These are phyloP conservation scores for Miopithecus talapoin DNA, from an alignment of 2,797 vertebrate species.

Conservation along the genomic window DNA sequence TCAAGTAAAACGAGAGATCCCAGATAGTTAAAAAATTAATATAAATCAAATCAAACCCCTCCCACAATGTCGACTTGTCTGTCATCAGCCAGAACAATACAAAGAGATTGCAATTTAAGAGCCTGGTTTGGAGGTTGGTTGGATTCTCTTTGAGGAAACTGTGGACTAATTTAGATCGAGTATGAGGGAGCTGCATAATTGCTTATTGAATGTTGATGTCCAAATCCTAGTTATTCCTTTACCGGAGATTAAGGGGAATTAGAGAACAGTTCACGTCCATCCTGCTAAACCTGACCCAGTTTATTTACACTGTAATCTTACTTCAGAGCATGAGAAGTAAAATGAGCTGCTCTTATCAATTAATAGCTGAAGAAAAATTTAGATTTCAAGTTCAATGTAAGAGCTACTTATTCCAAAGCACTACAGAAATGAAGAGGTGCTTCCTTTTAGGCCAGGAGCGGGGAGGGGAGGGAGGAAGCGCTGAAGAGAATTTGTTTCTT, in stretches of 20 bases:
- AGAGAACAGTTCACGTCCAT: conserved; percentile 59
- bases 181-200: not conserved
- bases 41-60: not conserved
- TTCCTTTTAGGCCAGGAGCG: not conserved
- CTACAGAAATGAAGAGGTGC: conserved; percentile 31
- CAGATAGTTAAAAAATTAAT: conserved; percentile 46
- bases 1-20: conserved; percentile 41
- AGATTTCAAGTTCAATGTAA: conserved; percentile 67
- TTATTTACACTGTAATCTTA: conserved; percentile 74
- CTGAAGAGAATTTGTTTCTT: conserved; percentile 4
- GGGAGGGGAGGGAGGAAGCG: not conserved
- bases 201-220: conserved; percentile 38
- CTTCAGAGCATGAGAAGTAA: conserved; percentile 64
- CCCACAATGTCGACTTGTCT: not conserved
- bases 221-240: conserved; percentile 57
- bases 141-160: not conserved
- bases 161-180: not conserved
- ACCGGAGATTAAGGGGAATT: conserved; percentile 65
- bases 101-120: not conserved
- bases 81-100: not conserved
- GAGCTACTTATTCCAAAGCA: conserved; percentile 64
- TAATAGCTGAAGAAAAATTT: conserved; percentile 68
- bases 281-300: conserved; percentile 72
- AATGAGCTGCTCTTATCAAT: conserved; percentile 78
- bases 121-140: fast-evolving